These are phyloP conservation scores for Balanococcus diminutus DNA, from an alignment of 2,888 invertebrate species.

Conservation along the genomic window DNA sequence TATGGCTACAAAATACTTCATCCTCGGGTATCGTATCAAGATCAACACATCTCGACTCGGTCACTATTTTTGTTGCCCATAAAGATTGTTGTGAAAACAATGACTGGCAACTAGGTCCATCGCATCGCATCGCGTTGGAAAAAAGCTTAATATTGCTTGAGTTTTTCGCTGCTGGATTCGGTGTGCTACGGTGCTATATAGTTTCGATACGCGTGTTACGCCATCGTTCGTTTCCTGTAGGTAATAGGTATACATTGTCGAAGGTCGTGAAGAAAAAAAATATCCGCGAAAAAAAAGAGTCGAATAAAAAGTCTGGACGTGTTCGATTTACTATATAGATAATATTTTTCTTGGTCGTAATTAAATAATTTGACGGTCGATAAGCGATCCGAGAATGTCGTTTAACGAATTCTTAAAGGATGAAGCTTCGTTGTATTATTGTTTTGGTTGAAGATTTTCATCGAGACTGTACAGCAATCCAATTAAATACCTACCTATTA, in stretches of 20 bases:
- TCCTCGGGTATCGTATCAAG: not conserved
- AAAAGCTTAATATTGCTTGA: not conserved
- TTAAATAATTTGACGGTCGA: no score
- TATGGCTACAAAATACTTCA: not conserved
- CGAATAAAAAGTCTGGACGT: not conserved
- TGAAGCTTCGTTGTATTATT: no score
- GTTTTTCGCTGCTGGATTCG: not conserved
- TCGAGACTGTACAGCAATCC: no score
- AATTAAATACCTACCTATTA: no score
- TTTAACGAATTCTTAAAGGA: no score
- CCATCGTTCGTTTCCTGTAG: not conserved
- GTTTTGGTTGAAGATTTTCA: no score
- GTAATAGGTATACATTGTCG: not conserved
- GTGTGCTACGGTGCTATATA: no score
- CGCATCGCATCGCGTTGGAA: no score
- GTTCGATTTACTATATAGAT: not conserved
- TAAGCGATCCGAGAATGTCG: no score
- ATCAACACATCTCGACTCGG: not conserved
- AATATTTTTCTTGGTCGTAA: no score
- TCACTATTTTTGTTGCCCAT: no score
- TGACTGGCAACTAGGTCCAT: not conserved
- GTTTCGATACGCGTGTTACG: slow-evolving; percentile 5
- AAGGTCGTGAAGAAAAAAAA: not conserved
- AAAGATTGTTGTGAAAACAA: not conserved
- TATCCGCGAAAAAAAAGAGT: not conserved